phyloP scores from a whole-genome alignment of 2,113 vertebrate species.

The Clarias gariepinus region DNA sequence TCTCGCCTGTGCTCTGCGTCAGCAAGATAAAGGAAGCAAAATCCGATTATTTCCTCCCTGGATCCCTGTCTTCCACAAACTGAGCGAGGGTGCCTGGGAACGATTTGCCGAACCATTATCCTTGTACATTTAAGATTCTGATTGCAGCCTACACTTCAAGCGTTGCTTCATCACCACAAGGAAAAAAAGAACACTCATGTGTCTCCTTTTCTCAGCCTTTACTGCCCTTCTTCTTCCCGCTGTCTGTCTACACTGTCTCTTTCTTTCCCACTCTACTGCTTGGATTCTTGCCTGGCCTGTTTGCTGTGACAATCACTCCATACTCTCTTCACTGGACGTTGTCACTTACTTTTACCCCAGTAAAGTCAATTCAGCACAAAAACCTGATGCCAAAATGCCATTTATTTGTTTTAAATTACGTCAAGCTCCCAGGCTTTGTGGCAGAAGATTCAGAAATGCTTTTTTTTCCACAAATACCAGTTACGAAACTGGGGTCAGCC shows the following conservation, averaged over 20 bases:
- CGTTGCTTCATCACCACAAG: constrained; percentile 57
- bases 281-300: constrained; percentile 26
- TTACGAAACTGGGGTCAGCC: no score
- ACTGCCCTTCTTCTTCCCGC: constrained; percentile 3
- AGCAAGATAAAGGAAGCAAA: constrained; percentile 73
- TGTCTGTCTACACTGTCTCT: constrained; percentile 16
- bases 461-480: no score
- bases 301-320: background rate
- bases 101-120: constrained; percentile 75
- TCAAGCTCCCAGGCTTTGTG: background rate
- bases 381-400: background rate
- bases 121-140: constrained; percentile 69
- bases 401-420: background rate
- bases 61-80: constrained; percentile 66
- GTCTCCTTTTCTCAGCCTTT: constrained; percentile 56
- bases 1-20: constrained; percentile 65
- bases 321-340: constrained; percentile 5
- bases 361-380: constrained; percentile 19
- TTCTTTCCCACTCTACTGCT: constrained; percentile 26
- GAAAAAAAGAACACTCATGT: constrained; percentile 62
- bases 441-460: background rate
- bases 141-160: constrained; percentile 65
- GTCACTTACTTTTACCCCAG: constrained; percentile 13
- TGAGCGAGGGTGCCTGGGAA: constrained; percentile 73
- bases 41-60: constrained; percentile 73